Evolutionary conservation across 2,797 vertebrate genomes (phyloP).

Genomic region (Danio kyathit): DNA sequence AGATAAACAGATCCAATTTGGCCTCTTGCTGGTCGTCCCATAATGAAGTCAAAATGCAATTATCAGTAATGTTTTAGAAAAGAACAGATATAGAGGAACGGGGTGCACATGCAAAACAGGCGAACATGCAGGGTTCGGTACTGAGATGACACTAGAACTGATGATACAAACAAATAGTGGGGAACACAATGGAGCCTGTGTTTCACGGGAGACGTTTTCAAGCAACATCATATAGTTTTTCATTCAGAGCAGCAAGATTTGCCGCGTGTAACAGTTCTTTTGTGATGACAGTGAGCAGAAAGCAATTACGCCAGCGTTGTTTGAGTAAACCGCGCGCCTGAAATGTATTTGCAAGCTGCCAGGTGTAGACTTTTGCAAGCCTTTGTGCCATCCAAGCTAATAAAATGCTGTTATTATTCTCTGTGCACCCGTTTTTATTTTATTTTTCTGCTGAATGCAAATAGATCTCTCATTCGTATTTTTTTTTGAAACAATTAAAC

Average conservation of each 20-base stretch:
- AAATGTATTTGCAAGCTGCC: constrained; percentile 55
- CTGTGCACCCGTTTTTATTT: constrained; percentile 23
- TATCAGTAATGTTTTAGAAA: constrained; percentile 66
- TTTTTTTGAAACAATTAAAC: constrained; percentile 54
- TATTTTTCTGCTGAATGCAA: constrained; percentile 50
- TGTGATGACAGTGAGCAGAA: constrained; percentile 64
- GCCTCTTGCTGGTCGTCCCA: constrained; percentile 61
- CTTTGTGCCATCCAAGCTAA: constrained; percentile 59
- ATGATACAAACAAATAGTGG: constrained; percentile 55
- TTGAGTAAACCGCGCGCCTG: constrained; percentile 47
- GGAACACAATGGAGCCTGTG: constrained; percentile 38
- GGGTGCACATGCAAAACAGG: constrained; percentile 39
- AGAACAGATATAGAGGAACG: constrained; percentile 55
- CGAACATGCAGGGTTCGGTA: constrained; percentile 33
- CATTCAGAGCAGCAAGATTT: constrained; percentile 57
- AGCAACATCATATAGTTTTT: constrained; percentile 61
- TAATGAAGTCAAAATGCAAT: constrained; percentile 68
- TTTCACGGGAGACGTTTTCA: constrained; percentile 56
- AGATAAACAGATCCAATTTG: constrained; percentile 68
- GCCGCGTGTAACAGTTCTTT: constrained; percentile 61
- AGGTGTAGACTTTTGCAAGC: constrained; percentile 58
- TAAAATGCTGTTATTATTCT: constrained; percentile 51
- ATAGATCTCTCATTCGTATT: constrained; percentile 15
- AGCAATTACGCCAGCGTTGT: constrained; percentile 59
- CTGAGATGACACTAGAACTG: constrained; percentile 48